Conservation (phyloP, 2,888 invertebrate genomes). For the Agriopis leucophaearia region DNA sequence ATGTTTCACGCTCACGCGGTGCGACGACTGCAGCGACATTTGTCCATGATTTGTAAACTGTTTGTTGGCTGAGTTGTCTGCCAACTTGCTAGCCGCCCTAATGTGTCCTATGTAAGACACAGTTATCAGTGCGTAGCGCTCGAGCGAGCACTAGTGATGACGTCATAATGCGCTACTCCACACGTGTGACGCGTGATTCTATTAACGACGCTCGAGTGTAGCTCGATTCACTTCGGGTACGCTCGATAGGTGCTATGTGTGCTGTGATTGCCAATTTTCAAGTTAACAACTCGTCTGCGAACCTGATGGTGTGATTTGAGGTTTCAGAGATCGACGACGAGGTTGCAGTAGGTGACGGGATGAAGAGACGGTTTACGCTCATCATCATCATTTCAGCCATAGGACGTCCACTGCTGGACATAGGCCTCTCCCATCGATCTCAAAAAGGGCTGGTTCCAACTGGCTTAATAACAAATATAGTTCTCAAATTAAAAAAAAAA, state of each 20-base stretch:
- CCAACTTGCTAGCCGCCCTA: neutral
- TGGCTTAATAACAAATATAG: too few relatives aligned
- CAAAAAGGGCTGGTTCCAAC: too few relatives aligned
- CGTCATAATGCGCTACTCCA: conserved; percentile 68
- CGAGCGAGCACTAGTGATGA: conserved; percentile 71
- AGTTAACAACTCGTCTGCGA: conserved; percentile 3
- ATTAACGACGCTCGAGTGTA: conserved; percentile 55
- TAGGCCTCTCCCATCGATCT: too few relatives aligned
- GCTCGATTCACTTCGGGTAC: conserved; percentile 29
- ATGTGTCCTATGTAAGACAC: conserved; percentile 43
- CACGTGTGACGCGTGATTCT: conserved; percentile 60
- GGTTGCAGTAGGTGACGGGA: neutral
- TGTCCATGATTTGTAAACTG: too few relatives aligned
- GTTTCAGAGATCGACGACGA: neutral
- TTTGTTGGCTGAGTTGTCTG: too few relatives aligned
- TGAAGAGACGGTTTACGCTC: neutral
- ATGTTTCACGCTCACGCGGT: too few relatives aligned
- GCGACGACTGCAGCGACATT: too few relatives aligned
- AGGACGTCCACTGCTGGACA: too few relatives aligned
- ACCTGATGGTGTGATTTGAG: conserved; percentile 1
- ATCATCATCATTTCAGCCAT: too few relatives aligned
- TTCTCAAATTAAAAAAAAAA: too few relatives aligned
- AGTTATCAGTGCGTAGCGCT: conserved; percentile 66
- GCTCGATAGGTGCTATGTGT: conserved; percentile 21
- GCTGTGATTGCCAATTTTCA: conserved; percentile 22